These are phyloP conservation scores for Neogobius melanostomus DNA, from an alignment of 2,113 vertebrate species.

Conservation along the genomic window DNA sequence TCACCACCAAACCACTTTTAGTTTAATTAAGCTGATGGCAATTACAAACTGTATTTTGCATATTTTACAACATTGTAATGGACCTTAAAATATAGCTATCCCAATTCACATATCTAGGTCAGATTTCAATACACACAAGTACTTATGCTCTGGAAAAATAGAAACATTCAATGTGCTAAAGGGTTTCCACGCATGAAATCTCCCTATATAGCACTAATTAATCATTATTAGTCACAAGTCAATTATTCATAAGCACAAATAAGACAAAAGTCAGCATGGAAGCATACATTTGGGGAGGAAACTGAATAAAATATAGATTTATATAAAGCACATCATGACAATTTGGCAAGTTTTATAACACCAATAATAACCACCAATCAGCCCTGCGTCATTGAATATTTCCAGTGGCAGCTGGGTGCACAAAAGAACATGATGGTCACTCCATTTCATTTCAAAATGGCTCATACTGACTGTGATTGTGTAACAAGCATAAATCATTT, in stretches of 20 bases:
- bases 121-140: neutral
- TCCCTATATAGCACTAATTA: neutral
- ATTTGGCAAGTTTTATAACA: neutral
- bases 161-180: neutral
- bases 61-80: neutral
- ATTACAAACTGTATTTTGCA: neutral
- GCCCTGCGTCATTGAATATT: neutral
- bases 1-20: neutral
- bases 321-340: neutral
- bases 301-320: neutral
- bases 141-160: neutral
- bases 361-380: neutral
- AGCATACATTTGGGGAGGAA: neutral
- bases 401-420: neutral
- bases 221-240: neutral
- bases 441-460: neutral
- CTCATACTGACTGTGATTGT: neutral
- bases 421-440: slow-evolving; percentile 6
- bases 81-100: neutral
- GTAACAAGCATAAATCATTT: neutral
- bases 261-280: neutral
- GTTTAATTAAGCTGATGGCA: neutral
- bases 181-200: neutral
- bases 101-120: neutral
- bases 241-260: neutral